Conservation (phyloP, 2,113 vertebrate species). For the Pelecanoides urinatrix region DNA sequence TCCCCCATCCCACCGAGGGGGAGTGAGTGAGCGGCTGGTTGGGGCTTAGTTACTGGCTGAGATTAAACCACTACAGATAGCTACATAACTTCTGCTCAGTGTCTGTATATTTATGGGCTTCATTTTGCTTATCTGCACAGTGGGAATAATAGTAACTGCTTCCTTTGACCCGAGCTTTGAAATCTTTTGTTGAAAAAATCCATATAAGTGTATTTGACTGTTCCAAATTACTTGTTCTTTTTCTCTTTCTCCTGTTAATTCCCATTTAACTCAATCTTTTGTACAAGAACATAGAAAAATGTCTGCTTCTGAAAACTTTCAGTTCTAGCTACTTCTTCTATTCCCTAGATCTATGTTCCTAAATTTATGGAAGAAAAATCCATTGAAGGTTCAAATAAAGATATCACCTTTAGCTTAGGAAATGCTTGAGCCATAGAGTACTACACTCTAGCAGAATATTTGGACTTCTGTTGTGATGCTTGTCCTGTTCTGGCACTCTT, state of each 20-base stretch:
- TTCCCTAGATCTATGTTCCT: not conserved
- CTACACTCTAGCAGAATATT: not conserved
- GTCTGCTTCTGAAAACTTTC: not conserved
- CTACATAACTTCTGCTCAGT: not conserved
- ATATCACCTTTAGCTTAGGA: not conserved
- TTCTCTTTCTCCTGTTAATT: not conserved
- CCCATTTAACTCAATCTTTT: not conserved
- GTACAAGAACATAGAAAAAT: not conserved
- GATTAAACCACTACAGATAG: not conserved
- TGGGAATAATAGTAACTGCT: not conserved
- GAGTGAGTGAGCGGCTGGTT: not conserved
- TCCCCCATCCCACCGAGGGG: too few species aligned
- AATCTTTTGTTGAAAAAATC: not conserved
- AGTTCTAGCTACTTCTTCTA: not conserved
- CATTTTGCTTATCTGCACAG: not conserved
- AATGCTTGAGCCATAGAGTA: not conserved
- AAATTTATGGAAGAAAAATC: not conserved
- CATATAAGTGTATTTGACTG: not conserved
- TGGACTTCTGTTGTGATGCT: not conserved
- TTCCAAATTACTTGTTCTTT: not conserved
- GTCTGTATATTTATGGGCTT: not conserved
- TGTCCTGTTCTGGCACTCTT: not conserved
- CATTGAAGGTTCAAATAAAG: not conserved
- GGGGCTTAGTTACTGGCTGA: not conserved
- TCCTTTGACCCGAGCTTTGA: not conserved